A percentile compares a stretch with the other conserved stretches of the same genome.
These are phyloP conservation scores for Thumatha senex DNA, from an alignment of 2,888 invertebrate genomes.

Conservation along the genomic window DNA sequence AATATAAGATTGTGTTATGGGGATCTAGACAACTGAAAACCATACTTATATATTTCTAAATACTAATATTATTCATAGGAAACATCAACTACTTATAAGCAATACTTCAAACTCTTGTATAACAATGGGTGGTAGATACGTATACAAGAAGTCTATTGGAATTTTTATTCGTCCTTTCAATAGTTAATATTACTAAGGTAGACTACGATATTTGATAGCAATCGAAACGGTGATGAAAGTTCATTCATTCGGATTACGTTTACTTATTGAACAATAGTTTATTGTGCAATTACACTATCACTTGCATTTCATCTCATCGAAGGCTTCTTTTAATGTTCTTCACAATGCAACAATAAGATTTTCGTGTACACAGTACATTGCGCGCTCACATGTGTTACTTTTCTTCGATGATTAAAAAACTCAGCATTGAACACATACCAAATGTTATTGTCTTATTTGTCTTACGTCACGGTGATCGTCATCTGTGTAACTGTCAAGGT, in stretches of 20 bases:
- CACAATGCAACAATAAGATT: slow-evolving; percentile 36
- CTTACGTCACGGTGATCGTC: slow-evolving; percentile 61
- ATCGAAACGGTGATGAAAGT: slow-evolving; percentile 60
- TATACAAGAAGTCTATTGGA: slow-evolving; percentile 7
- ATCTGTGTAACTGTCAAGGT: slow-evolving; percentile 75
- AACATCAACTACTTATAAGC: too few relatives aligned
- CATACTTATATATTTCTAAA: too few relatives aligned
- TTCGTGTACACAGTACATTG: slow-evolving; percentile 34
- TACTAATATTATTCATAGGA: too few relatives aligned
- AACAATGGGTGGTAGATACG: too few relatives aligned
- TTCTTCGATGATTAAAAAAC: neutral
- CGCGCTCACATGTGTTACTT: slow-evolving; percentile 1
- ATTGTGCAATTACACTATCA: slow-evolving; percentile 77
- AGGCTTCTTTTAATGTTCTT: slow-evolving; percentile 50
- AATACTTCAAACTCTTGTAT: too few relatives aligned
- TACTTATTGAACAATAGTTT: slow-evolving; percentile 65
- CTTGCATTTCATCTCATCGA: slow-evolving; percentile 70
- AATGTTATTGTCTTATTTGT: slow-evolving; percentile 30
- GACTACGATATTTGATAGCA: slow-evolving; percentile 45
- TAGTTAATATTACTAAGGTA: slow-evolving; percentile 53
- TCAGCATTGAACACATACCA: slow-evolving; percentile 31
- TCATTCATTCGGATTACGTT: slow-evolving; percentile 67
- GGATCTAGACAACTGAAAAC: too few relatives aligned
- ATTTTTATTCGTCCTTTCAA: slow-evolving; percentile 29
- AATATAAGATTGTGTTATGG: too few relatives aligned